Conservation (phyloP, 2,888 invertebrate species). For the Aphidius colemani region DNA sequence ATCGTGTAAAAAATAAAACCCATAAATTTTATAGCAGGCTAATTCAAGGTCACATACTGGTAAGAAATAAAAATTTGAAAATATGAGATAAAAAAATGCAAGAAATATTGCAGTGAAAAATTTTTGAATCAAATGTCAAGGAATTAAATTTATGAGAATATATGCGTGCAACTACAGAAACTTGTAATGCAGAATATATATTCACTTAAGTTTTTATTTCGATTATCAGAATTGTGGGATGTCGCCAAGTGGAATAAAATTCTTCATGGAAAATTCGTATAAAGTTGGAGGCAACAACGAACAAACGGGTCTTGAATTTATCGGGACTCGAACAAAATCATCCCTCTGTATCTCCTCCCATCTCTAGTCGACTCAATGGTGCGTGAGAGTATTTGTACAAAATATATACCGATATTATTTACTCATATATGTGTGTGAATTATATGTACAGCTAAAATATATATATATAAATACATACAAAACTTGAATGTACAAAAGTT, state of each 20-base stretch:
- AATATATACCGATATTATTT: not conserved
- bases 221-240: slow-evolving; percentile 9
- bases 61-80: not conserved
- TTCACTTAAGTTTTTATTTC: not conserved
- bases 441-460: slow-evolving; percentile 16
- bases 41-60: not conserved
- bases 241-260: slow-evolving; percentile 28
- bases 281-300: slow-evolving; percentile 24
- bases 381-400: slow-evolving; percentile 32
- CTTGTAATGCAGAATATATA: not conserved
- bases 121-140: not conserved
- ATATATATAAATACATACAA: no score
- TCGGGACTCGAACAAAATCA: slow-evolving; percentile 16
- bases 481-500: slow-evolving; percentile 23
- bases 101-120: not conserved
- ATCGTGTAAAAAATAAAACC: no score
- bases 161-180: not conserved
- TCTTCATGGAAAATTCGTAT: slow-evolving; percentile 22
- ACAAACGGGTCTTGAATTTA: slow-evolving; percentile 32
- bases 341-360: slow-evolving; percentile 13
- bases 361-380: slow-evolving; percentile 32
- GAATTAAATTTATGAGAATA: not conserved
- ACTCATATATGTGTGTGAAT: not conserved
- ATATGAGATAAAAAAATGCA: not conserved
- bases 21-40: not conserved